Evolutionary conservation across 2,797 vertebrate genomes (phyloP).

Genomic region (Okamejei kenojei): DNA sequence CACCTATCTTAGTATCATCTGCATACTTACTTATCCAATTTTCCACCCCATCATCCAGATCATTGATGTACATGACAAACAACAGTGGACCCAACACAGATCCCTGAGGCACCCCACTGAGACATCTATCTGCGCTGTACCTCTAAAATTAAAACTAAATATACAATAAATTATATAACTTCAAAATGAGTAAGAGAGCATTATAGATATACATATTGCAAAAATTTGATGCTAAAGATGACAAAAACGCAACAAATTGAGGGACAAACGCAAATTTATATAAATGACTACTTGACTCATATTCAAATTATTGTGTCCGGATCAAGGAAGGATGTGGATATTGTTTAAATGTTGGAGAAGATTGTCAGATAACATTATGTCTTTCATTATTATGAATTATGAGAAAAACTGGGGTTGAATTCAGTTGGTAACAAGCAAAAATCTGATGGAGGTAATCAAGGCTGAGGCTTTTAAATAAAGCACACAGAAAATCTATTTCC

Average conservation of each 20-base stretch:
- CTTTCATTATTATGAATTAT: not conserved
- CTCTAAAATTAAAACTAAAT: too few relatives aligned
- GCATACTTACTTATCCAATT: too few relatives aligned
- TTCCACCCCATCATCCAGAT: too few relatives aligned
- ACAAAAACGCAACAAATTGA: not conserved
- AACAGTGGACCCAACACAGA: too few relatives aligned
- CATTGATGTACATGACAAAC: too few relatives aligned
- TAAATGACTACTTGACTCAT: not conserved
- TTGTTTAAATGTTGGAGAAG: not conserved
- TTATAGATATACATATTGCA: not conserved
- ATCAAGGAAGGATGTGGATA: not conserved
- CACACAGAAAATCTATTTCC: not conserved
- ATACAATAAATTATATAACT: not conserved
- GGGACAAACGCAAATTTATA: not conserved
- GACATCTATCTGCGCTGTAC: too few relatives aligned
- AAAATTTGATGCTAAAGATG: not conserved
- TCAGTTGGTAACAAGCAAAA: not conserved
- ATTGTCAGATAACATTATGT: not conserved
- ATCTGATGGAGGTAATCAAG: not conserved
- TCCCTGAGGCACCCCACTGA: too few relatives aligned
- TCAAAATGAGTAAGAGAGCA: not conserved
- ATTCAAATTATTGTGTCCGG: not conserved
- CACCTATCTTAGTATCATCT: too few relatives aligned
- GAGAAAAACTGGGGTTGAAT: not conserved
- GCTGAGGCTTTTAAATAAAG: not conserved